These are phyloP conservation scores for Fissipunctia ypsillon DNA, from an alignment of 2,888 invertebrate genomes.

Conservation along the genomic window DNA sequence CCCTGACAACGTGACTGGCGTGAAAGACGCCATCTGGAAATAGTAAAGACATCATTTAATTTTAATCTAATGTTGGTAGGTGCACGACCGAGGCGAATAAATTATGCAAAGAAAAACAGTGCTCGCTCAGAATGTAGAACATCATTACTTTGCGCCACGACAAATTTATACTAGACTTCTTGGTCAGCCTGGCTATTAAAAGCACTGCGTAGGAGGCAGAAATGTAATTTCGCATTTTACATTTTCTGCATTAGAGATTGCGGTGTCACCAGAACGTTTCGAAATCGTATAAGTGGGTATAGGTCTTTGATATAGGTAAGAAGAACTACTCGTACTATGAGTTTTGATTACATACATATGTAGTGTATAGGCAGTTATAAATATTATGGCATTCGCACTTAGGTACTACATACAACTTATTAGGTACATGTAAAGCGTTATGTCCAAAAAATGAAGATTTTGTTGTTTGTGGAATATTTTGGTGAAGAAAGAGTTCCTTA, in stretches of 20 bases:
- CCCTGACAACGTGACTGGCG: constrained; percentile 73
- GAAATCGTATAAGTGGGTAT: not conserved
- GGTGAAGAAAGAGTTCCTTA: not conserved
- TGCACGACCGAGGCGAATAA: not conserved
- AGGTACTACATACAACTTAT: not conserved
- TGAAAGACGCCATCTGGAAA: constrained; percentile 67
- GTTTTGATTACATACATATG: not conserved
- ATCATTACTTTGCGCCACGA: not conserved
- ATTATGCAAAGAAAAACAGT: not conserved
- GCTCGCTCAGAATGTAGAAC: not conserved
- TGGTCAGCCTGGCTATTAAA: constrained; percentile 14
- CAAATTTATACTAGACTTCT: constrained; percentile 18
- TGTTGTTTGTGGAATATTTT: not conserved
- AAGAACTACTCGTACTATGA: not conserved
- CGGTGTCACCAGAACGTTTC: not conserved
- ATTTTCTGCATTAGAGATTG: constrained; percentile 4
- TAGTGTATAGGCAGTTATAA: not conserved
- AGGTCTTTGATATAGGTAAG: not conserved
- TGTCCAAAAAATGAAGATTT: not conserved
- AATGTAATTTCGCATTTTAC: constrained; percentile 19
- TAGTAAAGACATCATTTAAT: not conserved
- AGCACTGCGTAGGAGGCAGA: constrained; percentile 26
- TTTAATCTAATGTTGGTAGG: not conserved
- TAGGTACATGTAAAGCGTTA: not conserved
- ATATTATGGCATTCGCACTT: not conserved